Evolutionary conservation across 2,113 vertebrate species (phyloP).

Genomic region (Xenopus borealis): DNA sequence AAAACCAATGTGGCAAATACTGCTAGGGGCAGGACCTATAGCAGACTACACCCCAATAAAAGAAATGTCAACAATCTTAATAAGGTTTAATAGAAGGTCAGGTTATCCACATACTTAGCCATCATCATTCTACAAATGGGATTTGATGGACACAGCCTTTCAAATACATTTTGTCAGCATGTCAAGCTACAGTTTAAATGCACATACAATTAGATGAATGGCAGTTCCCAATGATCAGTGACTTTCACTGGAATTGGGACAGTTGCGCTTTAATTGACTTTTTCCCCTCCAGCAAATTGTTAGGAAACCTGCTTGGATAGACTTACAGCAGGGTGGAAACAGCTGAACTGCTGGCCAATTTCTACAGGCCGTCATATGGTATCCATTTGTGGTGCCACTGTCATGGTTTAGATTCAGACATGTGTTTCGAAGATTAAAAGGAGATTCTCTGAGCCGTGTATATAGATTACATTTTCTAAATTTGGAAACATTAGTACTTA

Average conservation of each 20-base stretch:
- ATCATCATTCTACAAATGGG: constrained; percentile 42
- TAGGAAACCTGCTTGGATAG: constrained; percentile 53
- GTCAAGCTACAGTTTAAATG: constrained; percentile 35
- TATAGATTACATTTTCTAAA: constrained; percentile 59
- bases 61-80: constrained; percentile 48
- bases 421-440: constrained; percentile 54
- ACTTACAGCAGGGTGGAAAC: constrained; percentile 56
- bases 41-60: constrained; percentile 38
- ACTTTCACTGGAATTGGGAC: constrained; percentile 59
- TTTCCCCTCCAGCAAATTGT: constrained; percentile 53
- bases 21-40: constrained; percentile 39
- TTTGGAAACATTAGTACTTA: constrained; percentile 65
- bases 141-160: constrained; percentile 27
- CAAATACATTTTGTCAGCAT: constrained; percentile 38
- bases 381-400: constrained; percentile 60
- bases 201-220: constrained; percentile 48
- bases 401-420: constrained; percentile 55
- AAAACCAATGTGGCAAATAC: constrained; percentile 36
- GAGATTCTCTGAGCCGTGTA: constrained; percentile 49
- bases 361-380: constrained; percentile 61
- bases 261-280: constrained; percentile 68
- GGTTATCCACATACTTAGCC: constrained; percentile 43
- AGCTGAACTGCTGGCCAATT: constrained; percentile 55
- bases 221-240: constrained; percentile 57
- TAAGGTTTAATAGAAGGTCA: constrained; percentile 47